phyloP scores from a whole-genome alignment of 2,113 vertebrate genomes.

The Girardinichthys multiradiatus region DNA sequence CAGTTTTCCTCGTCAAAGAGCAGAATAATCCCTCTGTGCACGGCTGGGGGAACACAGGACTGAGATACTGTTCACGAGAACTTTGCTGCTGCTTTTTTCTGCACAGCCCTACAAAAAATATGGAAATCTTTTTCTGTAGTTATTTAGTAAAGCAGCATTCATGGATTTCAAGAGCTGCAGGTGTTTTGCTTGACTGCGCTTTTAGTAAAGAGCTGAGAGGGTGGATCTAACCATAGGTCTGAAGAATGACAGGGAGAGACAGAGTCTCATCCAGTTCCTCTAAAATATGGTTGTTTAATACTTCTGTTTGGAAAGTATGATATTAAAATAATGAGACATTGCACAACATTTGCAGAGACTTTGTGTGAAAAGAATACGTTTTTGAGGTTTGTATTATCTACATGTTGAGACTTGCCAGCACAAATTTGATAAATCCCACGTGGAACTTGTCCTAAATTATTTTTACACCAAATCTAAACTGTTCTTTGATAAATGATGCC shows the following conservation, averaged over 20 bases:
- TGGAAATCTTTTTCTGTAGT: not conserved
- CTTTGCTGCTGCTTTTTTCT: too few relatives aligned
- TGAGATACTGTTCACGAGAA: conserved; percentile 8
- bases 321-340: not conserved
- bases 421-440: too few relatives aligned
- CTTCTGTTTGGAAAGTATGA: too few relatives aligned
- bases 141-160: not conserved
- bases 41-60: conserved; percentile 56
- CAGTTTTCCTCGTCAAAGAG: conserved; percentile 73
- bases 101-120: not conserved
- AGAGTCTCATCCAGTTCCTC: too few relatives aligned
- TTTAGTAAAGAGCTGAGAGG: not conserved
- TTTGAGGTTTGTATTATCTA: not conserved
- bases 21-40: conserved; percentile 78
- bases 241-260: too few relatives aligned
- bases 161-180: not conserved
- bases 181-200: not conserved
- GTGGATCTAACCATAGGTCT: not conserved
- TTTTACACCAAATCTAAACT: too few relatives aligned
- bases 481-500: too few relatives aligned
- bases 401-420: too few relatives aligned
- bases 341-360: not conserved
- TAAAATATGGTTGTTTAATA: too few relatives aligned
- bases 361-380: not conserved
- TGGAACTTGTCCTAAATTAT: too few relatives aligned